Percentiles rank a stretch among this genome's conserved stretches.
phyloP scores from a whole-genome alignment of 53 echinoderm and acorn worm species.

The Patiria pectinifera region DNA sequence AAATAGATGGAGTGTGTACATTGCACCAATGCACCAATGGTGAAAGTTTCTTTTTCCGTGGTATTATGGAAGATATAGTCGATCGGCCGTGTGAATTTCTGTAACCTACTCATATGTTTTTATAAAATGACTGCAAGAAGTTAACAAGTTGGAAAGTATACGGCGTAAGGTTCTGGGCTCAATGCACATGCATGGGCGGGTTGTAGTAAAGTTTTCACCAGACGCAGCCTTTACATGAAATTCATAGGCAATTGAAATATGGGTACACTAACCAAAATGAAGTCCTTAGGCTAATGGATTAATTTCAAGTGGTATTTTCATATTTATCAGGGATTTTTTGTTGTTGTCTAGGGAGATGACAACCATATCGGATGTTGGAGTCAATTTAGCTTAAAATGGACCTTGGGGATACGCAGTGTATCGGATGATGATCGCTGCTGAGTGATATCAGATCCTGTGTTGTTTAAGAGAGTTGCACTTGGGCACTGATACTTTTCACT shows the following conservation, averaged over 20 bases:
- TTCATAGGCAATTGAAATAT: not conserved
- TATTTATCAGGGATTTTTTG: constrained; percentile 6
- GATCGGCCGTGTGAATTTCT: too few species aligned
- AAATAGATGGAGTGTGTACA: too few species aligned
- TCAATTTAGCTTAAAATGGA: constrained; percentile 62
- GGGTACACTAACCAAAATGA: not conserved
- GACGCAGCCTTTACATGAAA: too few species aligned
- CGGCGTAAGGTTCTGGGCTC: too few species aligned
- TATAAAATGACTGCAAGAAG: too few species aligned
- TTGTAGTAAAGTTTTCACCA: too few species aligned
- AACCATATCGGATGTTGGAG: constrained; percentile 53
- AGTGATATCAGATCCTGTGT: constrained; percentile 38
- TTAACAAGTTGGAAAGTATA: too few species aligned
- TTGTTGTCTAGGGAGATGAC: constrained; percentile 17
- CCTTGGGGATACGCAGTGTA: constrained; percentile 29
- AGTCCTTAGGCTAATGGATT: constrained; percentile 13
- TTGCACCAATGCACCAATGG: too few species aligned
- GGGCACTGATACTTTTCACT: not conserved
- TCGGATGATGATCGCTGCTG: constrained; percentile 20
- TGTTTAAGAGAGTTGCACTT: not conserved
- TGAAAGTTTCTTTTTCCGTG: too few species aligned
- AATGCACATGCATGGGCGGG: too few species aligned
- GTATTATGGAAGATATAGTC: too few species aligned
- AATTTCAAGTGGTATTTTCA: not conserved
- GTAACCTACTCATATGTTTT: too few species aligned